Evolutionary conservation across 1,140 invertebrate species (phyloP), one percentile per base, ranked within the genome.

Genomic region (Diabrotica virgifera): DNA sequence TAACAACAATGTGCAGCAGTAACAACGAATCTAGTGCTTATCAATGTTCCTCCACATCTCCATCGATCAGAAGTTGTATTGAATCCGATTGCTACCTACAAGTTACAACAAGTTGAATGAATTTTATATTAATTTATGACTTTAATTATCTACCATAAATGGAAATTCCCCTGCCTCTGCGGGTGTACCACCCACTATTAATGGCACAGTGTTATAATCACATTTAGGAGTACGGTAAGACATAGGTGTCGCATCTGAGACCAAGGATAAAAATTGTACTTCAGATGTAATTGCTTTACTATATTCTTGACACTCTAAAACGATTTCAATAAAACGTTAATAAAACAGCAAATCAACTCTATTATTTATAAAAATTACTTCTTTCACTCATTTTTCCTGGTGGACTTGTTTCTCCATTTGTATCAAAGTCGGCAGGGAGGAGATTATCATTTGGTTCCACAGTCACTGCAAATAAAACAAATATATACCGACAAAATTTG

Each of bases 181-280:
- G 24, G 77, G 71, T n/a, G 74, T 78, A 6, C 83, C 84, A n/a
- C 84, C 84, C 36, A 85, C 83, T 52, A 86, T 84, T 36, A 85
- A 65, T 0, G 79, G 77, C 8, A 82, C 70, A 58, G 81, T 70
- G 64, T 73, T 75, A 62, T 75, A 73, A 52, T 77, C 74, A 74
- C 81, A 82, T 70, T 78, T 77, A 50, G 71, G 72, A 40, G 80
- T 68, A 38, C 73, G 71, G 5, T 77, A 61, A 36, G 63, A 71
- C 7, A 78, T 71, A 9, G 74, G 73, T 63, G 76, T 69, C 11
- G 71, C 64, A 62, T 76, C 36, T 14, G 74, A 71, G 24, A 79
- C 64, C 52, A 81, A 69, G 24, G 80, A 78, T 59, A 81, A 67
- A n/a, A 71, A 77, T 59, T 76, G 72, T 53, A 82, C 72, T 5